Conservation (phyloP, 2,888 invertebrate species). For the Acanthoscelides obtectus region DNA sequence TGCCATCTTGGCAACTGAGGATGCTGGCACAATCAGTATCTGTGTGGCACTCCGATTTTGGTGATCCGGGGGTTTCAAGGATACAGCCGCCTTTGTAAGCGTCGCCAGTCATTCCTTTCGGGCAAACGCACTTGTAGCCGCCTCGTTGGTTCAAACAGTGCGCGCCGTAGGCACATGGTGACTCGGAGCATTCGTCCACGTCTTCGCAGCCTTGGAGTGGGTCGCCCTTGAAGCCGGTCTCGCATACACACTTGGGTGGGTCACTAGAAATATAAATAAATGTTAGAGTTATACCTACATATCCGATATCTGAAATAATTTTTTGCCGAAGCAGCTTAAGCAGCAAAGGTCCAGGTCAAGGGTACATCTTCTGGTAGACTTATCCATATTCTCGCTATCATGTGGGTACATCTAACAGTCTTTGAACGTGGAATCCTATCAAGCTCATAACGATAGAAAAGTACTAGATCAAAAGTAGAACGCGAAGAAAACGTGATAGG, state of each 20-base stretch:
- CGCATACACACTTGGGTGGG: constrained; percentile 85
- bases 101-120: constrained; percentile 77
- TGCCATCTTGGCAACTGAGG: constrained; percentile 71
- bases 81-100: constrained; percentile 79
- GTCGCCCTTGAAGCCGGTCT: constrained; percentile 81
- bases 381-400: no score
- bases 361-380: no score
- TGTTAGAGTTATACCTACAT: not conserved
- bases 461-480: no score
- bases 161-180: constrained; percentile 84
- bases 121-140: constrained; percentile 80
- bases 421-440: no score
- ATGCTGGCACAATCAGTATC: constrained; percentile 79
- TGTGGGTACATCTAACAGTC: no score
- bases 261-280: constrained; percentile 48
- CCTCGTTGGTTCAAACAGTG: constrained; percentile 84
- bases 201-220: constrained; percentile 79
- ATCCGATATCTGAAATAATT: no score
- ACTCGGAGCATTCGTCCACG: constrained; percentile 79
- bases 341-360: no score
- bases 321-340: no score
- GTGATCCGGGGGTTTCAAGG: constrained; percentile 51
- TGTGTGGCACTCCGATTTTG: constrained; percentile 62
- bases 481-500: no score
- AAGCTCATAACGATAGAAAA: no score